Base-by-base conservation (phyloP, 2,888 invertebrate genomes). In the Ommatoiulus sabulosus region DNA sequence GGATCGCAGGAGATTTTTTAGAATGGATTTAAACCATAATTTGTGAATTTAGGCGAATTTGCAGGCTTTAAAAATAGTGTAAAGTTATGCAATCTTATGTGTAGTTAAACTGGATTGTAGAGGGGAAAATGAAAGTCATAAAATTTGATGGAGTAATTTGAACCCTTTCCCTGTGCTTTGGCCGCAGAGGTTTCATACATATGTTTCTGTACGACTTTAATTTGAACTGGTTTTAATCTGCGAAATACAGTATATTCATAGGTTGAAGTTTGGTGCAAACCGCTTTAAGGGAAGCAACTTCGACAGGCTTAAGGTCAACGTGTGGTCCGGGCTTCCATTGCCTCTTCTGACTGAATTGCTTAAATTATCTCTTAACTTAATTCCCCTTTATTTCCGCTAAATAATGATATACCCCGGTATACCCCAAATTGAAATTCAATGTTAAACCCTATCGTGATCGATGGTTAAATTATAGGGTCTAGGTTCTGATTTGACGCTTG, bases 351-450 rank as follows among this genome's bases (percentile, higher is more conserved):
- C 12, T 57, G 17, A 57, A n/a, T n/a, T n/a, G 57, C n/a, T n/a
- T n/a, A 57, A 57, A 57, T 57, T 57, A 57, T 57, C 57, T 57
- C 17, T n/a, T 6, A 8, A 15, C 35, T 80, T 80, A 35, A 35
- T 80, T 80, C 12, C 35, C 15, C 35, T 35, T 15, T 80, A 80
- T 80, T 80, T 80, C 80, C 35, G 35, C 80, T 35, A 35, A 35
- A 35, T 80, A 80, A 35, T 35, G 35, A 80, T 24, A 15, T 35
- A 80, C 80, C 24, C 35, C 12, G 80, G 52, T 8, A 3, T 80
- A 4, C 24, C 80, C 24, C 80, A 80, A 80, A 35, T 80, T 80
- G 80, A 80, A 12, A 80, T 80, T 80, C 80, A 80, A 80, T 80
- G 80, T 35, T 35, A 80, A 15, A 12, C 8, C 3, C 35, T 35